Evolutionary conservation across 2,797 vertebrate genomes (phyloP), one percentile per base, ranked within the genome.

Genomic region (Poeciliopsis paucimaculata): DNA sequence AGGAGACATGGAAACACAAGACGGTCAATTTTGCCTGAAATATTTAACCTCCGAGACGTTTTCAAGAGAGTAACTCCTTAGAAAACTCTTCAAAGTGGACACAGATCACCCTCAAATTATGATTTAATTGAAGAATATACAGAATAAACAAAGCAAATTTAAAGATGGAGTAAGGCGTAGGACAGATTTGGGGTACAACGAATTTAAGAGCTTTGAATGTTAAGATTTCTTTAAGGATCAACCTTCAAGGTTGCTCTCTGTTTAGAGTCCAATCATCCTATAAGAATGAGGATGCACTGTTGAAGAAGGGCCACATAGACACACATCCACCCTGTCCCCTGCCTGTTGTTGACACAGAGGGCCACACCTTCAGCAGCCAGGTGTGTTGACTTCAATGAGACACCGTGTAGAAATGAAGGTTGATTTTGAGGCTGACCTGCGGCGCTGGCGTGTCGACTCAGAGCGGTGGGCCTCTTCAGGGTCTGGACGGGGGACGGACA

Each of bases 371-470:
- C n/a, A 47, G 55, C 45, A 60, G 31, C 57, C 6, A 8, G 68
- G 41, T 0, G 2, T 20, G 2, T 12, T 57, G 15, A 15, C 26
- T 3, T 7, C 0, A 73, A 13, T 62, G 7, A 12, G 57, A 16
- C 0, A 31, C 28, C 36, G 74, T 45, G 20, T 31, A 6, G 0
- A 15, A n/a, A n/a, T 4, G 16, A 34, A 39, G 8, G 0, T 26
- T 3, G 36, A 36, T 34, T 72, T 0, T 3, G 31, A 57, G 2
- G 26, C 83, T 3, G 53, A 95, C 94, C 96, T 0, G 97, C 96
- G 0, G 97, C 97, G 0, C 98, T 99, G 92, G 97, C 96, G 2
- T 99, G 97, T 39, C 98, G 96, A 92, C 97, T 98, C 82, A 99
- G 95, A 34, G 96, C 95, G 4, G 97, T 98, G 34, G 98, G 98